Base-by-base conservation (phyloP, 2,888 invertebrate species). In the Nymphalis urticae region DNA sequence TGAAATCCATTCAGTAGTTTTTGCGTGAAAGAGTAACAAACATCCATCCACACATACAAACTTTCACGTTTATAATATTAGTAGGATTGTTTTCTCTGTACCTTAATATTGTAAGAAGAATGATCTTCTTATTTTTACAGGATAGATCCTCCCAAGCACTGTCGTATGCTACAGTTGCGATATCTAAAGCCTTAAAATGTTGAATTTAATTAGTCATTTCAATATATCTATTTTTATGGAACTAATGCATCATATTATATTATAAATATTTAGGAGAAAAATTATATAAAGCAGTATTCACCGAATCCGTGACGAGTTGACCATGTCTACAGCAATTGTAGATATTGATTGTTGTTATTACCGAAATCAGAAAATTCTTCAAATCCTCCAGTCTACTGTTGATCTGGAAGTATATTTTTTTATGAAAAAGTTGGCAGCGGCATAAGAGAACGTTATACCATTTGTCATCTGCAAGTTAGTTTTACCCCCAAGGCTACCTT, bases 71-170 rank as follows among this genome's bases (percentile, higher is more conserved):
- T n/a, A n/a, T n/a, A n/a, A n/a, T n/a, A n/a, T n/a, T n/a, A n/a
- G n/a, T n/a, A n/a, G n/a, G n/a, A n/a, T n/a, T n/a, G 5, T 56
- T 56, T 32, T 32, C 3, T 9, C 4, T 32, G 54, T 69, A 77
- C 77, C 77, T 72, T 54, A 77, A 36, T 48, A 77, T 77, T 24
- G 66, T 70, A 10, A 77, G 48, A 19, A 75, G 48, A 10, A 75
- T 65, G 19, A 73, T 73, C 54, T 71, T 75, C 62, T 66, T 73
- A 42, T 73, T 72, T 60, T 65, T 69, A 27, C 64, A 58, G 6
- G 76, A 69, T 50, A 73, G 59, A n/a, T 67, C 66, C 42, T 75
- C 71, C 77, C 77, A 77, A 2, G 73, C 61, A 19, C 75, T 75
- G 19, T 73, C 66, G 53, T 77, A 77, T 48, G 71, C 70, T 13